Percentiles rank a stretch among this genome's conserved stretches.
These are phyloP conservation scores for Salmo trutta DNA, from an alignment of 2,797 vertebrate species.

Conservation along the genomic window DNA sequence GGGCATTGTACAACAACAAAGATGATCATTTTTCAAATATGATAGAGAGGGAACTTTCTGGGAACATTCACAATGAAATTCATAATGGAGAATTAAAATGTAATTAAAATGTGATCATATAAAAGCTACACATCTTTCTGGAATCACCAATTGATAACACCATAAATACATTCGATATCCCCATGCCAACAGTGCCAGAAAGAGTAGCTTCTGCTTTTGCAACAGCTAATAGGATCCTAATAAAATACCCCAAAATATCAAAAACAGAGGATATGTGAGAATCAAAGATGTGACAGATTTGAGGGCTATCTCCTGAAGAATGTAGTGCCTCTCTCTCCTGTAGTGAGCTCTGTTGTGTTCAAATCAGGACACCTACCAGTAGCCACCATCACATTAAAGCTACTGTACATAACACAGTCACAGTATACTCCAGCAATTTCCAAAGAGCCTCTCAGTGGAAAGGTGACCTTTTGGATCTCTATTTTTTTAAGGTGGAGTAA, in stretches of 20 bases:
- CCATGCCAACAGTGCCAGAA: slow-evolving; percentile 26
- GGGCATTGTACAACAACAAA: slow-evolving; percentile 21
- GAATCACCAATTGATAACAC: slow-evolving; percentile 51
- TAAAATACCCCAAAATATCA: too few species aligned
- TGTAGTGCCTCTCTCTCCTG: not conserved
- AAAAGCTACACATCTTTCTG: slow-evolving; percentile 23
- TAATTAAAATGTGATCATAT: slow-evolving; percentile 55
- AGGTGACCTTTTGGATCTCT: slow-evolving; percentile 47
- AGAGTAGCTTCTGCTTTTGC: not conserved
- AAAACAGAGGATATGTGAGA: slow-evolving; percentile 20
- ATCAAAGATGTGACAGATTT: slow-evolving; percentile 35
- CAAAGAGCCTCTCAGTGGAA: slow-evolving; percentile 59
- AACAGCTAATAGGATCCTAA: too few species aligned
- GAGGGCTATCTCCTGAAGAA: not conserved
- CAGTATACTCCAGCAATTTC: slow-evolving; percentile 56
- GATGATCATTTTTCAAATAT: slow-evolving; percentile 28
- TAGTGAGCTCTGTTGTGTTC: slow-evolving; percentile 26
- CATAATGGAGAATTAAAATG: slow-evolving; percentile 23
- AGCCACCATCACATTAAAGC: slow-evolving; percentile 40
- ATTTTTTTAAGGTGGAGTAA: slow-evolving; percentile 18
- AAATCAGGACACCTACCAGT: slow-evolving; percentile 65
- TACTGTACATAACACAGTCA: slow-evolving; percentile 32
- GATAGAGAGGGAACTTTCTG: slow-evolving; percentile 2
- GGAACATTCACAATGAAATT: slow-evolving; percentile 17
- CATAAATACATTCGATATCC: slow-evolving; percentile 21